Percentiles rank a stretch among this genome's conserved stretches.
These are phyloP conservation scores for Calephelis nemesis DNA, from an alignment of 1,140 invertebrate genomes.

Conservation along the genomic window DNA sequence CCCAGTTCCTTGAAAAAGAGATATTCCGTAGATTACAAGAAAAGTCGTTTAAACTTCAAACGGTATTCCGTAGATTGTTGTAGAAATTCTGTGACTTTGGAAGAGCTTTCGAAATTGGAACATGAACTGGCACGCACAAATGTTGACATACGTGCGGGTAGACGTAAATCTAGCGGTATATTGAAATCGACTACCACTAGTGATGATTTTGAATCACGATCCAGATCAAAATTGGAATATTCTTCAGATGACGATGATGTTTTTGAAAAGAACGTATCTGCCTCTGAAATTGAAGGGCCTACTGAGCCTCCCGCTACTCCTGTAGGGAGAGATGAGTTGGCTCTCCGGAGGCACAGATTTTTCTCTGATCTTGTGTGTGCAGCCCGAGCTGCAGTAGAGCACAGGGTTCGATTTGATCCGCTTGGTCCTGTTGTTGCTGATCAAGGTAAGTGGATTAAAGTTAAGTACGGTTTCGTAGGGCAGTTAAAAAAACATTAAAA, in stretches of 20 bases:
- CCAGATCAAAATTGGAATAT: constrained; percentile 43
- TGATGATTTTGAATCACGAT: constrained; percentile 45
- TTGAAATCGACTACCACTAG: constrained; percentile 68
- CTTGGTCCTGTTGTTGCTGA: constrained; percentile 84
- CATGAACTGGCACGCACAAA: constrained; percentile 65
- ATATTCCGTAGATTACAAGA: constrained; percentile 68
- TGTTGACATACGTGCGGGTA: constrained; percentile 53
- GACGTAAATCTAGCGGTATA: constrained; percentile 74
- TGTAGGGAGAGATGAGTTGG: constrained; percentile 87
- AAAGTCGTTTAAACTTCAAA: constrained; percentile 61
- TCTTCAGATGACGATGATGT: constrained; percentile 74
- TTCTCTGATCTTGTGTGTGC: constrained; percentile 87
- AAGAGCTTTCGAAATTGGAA: constrained; percentile 62
- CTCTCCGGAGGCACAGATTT: constrained; percentile 86
- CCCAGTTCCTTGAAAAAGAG: constrained; percentile 57
- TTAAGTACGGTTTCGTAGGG: no score
- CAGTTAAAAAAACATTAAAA: no score
- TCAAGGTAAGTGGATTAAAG: constrained; percentile 51
- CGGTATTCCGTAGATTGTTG: constrained; percentile 65
- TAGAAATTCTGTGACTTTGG: constrained; percentile 58
- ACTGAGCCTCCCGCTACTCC: constrained; percentile 85
- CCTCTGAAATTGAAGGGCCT: constrained; percentile 65
- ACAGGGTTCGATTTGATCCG: constrained; percentile 87
- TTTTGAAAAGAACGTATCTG: constrained; percentile 47
- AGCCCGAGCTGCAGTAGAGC: constrained; percentile 84